Percentiles rank a stretch among this genome's conserved stretches.
phyloP scores from a whole-genome alignment of 2,888 invertebrate genomes.

The Standfussiana lucernea region DNA sequence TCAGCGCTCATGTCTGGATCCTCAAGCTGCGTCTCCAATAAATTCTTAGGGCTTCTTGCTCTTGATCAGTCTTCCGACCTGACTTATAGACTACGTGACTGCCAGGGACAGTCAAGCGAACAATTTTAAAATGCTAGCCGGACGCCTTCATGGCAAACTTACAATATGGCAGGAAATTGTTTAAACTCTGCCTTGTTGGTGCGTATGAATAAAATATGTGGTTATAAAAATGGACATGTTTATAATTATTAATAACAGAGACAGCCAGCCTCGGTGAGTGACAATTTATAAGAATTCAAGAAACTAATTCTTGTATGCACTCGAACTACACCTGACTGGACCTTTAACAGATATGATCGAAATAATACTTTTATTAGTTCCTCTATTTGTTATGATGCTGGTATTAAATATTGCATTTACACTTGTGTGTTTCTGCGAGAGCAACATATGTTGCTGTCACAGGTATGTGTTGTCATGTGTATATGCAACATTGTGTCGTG shows the following conservation, averaged over 20 bases:
- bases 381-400: conserved; percentile 81
- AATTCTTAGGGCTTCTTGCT: conserved; percentile 89
- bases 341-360: conserved; percentile 91
- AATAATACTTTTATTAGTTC: conserved; percentile 89
- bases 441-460: conserved; percentile 78
- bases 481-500: conserved; percentile 78
- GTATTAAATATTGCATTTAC: conserved; percentile 83
- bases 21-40: conserved; percentile 88
- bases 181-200: conserved; percentile 65
- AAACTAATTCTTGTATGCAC: conserved; percentile 87
- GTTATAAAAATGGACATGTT: conserved; percentile 70
- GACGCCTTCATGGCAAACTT: conserved; percentile 82
- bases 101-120: conserved; percentile 90
- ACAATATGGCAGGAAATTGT: conserved; percentile 76
- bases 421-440: conserved; percentile 81
- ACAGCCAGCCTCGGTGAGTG: conserved; percentile 79
- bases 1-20: conserved; percentile 86
- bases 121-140: conserved; percentile 89
- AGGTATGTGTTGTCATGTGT: conserved; percentile 81
- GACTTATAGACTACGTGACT: conserved; percentile 91
- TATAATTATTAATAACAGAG: conserved; percentile 73
- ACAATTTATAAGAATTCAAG: conserved; percentile 80
- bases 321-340: conserved; percentile 91
- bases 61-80: conserved; percentile 91
- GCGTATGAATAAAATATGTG: conserved; percentile 65